Evolutionary conservation across 2,888 invertebrate genomes (phyloP).

Genomic region (Caenorhabditis panamensis): DNA sequence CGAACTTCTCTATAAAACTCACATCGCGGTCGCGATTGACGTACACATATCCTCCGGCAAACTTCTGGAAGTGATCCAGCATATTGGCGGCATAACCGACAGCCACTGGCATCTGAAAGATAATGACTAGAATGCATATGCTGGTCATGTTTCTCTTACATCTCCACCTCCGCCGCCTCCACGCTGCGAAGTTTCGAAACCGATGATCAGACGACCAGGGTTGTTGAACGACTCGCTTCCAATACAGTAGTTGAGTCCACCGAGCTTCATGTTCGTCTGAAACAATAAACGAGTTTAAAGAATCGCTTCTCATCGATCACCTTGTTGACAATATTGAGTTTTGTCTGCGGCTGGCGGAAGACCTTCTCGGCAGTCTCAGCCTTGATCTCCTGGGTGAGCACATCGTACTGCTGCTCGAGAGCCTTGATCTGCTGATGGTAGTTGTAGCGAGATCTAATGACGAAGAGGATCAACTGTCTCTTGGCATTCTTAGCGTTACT

Average conservation of each 20-base stretch:
- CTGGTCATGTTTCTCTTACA: neutral
- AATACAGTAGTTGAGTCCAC: conserved; percentile 53
- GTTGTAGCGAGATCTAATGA: conserved; percentile 29
- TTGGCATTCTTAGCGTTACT: conserved; percentile 25
- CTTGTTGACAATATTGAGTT: conserved; percentile 58
- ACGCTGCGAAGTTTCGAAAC: conserved; percentile 42
- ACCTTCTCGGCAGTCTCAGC: conserved; percentile 32
- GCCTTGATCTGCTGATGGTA: conserved; percentile 51
- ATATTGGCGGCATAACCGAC: conserved; percentile 62
- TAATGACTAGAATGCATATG: neutral
- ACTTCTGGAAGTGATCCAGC: conserved; percentile 50
- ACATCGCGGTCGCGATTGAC: conserved; percentile 30
- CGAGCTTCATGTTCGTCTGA: conserved; percentile 49
- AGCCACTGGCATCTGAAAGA: conserved; percentile 42
- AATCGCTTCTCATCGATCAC: neutral
- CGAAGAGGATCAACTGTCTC: conserved; percentile 42
- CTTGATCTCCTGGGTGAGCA: conserved; percentile 53
- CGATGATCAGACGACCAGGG: conserved; percentile 27
- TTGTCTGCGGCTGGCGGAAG: conserved; percentile 38
- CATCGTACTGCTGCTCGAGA: conserved; percentile 50
- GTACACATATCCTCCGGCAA: conserved; percentile 61
- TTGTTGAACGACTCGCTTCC: conserved; percentile 17
- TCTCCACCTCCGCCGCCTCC: conserved; percentile 17
- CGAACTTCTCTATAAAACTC: neutral
- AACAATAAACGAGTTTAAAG: neutral